Percentiles rank a stretch among this genome's conserved stretches.
Evolutionary conservation across 2,797 vertebrate genomes (phyloP).

Genomic region (Premnoplex brunnescens): DNA sequence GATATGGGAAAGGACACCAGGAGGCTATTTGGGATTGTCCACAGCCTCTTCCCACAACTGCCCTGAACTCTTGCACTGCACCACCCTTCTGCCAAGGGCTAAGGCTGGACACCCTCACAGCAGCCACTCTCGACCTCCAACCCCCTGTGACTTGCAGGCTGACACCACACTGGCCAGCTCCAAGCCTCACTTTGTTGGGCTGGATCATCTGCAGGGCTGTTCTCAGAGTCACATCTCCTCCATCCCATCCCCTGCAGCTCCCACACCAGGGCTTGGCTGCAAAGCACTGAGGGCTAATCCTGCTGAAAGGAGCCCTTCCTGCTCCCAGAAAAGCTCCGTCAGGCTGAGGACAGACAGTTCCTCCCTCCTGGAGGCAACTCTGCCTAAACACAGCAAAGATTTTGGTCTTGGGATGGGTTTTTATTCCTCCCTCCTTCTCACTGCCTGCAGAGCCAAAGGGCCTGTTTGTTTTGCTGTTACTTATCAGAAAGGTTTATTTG

Average conservation of each 20-base stretch:
- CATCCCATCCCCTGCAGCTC: background rate
- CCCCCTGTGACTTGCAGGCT: background rate
- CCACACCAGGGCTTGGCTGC: background rate
- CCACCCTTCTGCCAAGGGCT: background rate
- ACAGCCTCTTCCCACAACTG: background rate
- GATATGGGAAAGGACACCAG: background rate
- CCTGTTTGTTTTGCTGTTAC: constrained; percentile 59
- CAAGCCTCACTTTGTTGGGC: background rate
- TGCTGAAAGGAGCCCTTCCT: background rate
- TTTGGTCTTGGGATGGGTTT: background rate
- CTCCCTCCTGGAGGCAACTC: background rate
- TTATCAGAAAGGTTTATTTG: constrained; percentile 70
- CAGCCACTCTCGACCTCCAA: background rate
- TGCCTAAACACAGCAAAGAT: constrained; percentile 3
- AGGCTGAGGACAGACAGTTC: background rate
- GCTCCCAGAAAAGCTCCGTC: background rate
- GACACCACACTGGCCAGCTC: background rate
- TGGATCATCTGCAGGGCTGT: background rate
- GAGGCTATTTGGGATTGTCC: background rate
- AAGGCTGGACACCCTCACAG: background rate
- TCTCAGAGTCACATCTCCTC: background rate
- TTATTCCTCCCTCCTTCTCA: background rate
- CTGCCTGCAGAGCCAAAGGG: constrained; percentile 60
- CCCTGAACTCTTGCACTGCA: background rate
- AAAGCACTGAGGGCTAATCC: background rate